Evolutionary conservation across 2,888 invertebrate species (phyloP), one percentile per base, ranked within the genome.

Genomic region (Pammene fasciana): DNA sequence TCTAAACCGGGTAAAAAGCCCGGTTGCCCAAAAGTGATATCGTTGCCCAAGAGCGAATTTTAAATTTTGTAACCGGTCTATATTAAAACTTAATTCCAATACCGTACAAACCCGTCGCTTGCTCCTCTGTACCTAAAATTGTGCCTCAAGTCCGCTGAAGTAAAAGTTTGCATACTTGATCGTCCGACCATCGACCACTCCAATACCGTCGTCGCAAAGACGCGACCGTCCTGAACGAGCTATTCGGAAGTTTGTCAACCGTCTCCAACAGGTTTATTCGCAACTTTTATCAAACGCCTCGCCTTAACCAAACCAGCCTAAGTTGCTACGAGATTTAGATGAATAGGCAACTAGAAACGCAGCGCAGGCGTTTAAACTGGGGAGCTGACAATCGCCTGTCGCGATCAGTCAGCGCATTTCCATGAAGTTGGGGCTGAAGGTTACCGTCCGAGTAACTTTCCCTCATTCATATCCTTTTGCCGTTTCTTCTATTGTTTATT

Each of bases 211-310:
- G 5, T 5, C 11, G 50, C 50, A 46, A 48, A 61, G 61, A 61
- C 38, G 50, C 18, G n/a, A 62, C 50, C n/a, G 36, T 61, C 18
- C 38, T 43, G 52, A 43, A 66, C 36, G 43, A 46, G 34, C 61
- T 36, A 65, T 52, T 64, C 61, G 60, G 54, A 59, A 52, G 45
- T 57, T 59, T 59, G 64, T 65, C 50, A 65, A 65, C 50, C 64
- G 45, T 59, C 52, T 50, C 50, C 43, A 16, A 62, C 48, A 14
- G 54, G 13, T 6, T 13, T n/a, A 54, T 36, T 54, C 34, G 34
- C 34, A 54, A 8, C n/a, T n/a, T 4, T 13, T 9, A 7, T 7
- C 13, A 7, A 54, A 1, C n/a, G 54, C n/a, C 6, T 54, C 4
- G 45, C 43, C 14, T 50, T 16, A 11, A 50, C 0, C 11, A 1